Conservation (phyloP, 2,888 invertebrate genomes). For the Melangyna quadrimaculata region DNA sequence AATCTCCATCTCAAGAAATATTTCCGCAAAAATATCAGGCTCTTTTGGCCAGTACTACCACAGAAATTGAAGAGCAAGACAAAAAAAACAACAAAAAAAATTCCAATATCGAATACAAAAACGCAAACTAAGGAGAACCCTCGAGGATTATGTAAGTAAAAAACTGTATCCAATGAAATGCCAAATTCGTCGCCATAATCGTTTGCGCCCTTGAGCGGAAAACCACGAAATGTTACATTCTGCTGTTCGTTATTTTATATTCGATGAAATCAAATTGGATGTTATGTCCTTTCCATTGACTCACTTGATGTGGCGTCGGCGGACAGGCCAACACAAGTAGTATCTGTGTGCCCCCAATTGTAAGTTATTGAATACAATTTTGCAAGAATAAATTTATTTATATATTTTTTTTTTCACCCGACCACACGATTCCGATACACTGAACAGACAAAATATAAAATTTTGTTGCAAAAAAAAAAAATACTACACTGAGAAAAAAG, state of each 20-base stretch:
- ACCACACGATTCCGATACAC: constrained; percentile 54
- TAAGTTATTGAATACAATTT: constrained; percentile 49
- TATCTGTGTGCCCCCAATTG: constrained; percentile 51
- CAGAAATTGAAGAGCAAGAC: neutral
- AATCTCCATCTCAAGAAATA: constrained; percentile 46
- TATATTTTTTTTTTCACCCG: constrained; percentile 22
- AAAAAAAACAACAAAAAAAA: constrained; percentile 23
- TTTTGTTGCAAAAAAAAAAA: neutral
- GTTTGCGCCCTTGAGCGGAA: constrained; percentile 68
- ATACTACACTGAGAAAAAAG: neutral
- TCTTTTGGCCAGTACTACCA: neutral
- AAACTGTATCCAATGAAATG: constrained; percentile 46
- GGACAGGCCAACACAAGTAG: constrained; percentile 46
- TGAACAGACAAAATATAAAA: constrained; percentile 48
- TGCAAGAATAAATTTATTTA: constrained; percentile 46
- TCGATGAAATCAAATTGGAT: constrained; percentile 69
- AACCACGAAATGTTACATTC: constrained; percentile 68
- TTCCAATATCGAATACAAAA: constrained; percentile 62
- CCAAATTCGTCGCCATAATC: constrained; percentile 66
- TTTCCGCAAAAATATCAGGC: constrained; percentile 13
- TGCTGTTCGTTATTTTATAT: constrained; percentile 66
- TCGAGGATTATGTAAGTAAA: constrained; percentile 43
- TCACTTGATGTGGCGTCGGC: constrained; percentile 34
- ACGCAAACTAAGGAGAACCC: constrained; percentile 57
- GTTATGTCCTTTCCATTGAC: constrained; percentile 69